phyloP scores from a whole-genome alignment of 1,140 invertebrate genomes.

The Drosophila ironensis region DNA sequence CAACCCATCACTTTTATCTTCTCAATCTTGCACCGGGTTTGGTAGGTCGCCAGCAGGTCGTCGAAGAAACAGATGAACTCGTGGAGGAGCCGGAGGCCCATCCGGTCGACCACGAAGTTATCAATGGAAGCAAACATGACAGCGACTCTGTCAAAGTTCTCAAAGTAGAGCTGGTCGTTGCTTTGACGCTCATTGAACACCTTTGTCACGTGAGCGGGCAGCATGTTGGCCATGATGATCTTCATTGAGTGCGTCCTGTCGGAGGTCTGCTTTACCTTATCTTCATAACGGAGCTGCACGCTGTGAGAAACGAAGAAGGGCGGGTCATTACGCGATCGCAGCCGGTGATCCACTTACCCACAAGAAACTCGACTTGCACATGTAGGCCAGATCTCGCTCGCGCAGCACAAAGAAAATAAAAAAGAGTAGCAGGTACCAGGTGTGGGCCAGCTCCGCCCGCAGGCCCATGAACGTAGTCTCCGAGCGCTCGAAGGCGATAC shows the following conservation, averaged over 20 bases:
- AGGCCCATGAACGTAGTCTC: slow-evolving; percentile 88
- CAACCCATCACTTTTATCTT: slow-evolving; percentile 96
- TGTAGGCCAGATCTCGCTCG: slow-evolving; percentile 29
- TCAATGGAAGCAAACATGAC: slow-evolving; percentile 95
- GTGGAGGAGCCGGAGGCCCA: slow-evolving; percentile 90
- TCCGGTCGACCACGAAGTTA: slow-evolving; percentile 85
- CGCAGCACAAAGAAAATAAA: slow-evolving; percentile 2
- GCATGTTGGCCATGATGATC: slow-evolving; percentile 90
- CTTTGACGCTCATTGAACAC: slow-evolving; percentile 86
- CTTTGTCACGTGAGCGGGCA: slow-evolving; percentile 91
- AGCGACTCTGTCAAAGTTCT: slow-evolving; percentile 90
- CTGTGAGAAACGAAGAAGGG: not conserved
- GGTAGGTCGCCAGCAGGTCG: slow-evolving; percentile 72
- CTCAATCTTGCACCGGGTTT: slow-evolving; percentile 84
- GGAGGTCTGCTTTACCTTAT: slow-evolving; percentile 89
- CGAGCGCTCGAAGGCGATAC: slow-evolving; percentile 84
- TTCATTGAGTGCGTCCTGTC: slow-evolving; percentile 89
- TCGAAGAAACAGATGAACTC: slow-evolving; percentile 95
- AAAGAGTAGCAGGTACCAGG: slow-evolving; percentile 26
- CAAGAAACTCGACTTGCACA: slow-evolving; percentile 26
- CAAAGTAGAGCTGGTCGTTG: slow-evolving; percentile 89
- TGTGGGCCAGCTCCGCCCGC: slow-evolving; percentile 5
- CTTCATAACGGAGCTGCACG: slow-evolving; percentile 7
- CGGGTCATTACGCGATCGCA: not conserved
- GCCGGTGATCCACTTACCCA: not conserved